Conservation (phyloP, 2,797 vertebrate species). For the Semaprochilodus insignis region DNA sequence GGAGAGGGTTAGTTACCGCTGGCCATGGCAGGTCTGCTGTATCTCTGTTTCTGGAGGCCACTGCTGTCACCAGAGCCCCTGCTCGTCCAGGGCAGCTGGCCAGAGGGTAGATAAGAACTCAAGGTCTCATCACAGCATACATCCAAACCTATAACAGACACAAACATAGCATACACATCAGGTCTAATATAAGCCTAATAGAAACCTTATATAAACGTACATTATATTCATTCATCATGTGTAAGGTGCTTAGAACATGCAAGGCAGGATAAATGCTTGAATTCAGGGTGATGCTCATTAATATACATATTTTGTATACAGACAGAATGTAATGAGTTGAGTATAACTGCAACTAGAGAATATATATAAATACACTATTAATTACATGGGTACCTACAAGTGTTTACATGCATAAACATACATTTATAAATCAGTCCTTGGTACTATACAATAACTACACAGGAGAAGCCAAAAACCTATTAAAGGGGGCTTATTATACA, state of each 20-base stretch:
- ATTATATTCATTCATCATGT: not conserved
- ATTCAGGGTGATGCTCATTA: not conserved
- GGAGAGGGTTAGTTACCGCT: conserved; percentile 78
- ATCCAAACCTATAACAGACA: conserved; percentile 72
- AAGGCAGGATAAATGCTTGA: not conserved
- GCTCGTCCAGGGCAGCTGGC: conserved; percentile 72
- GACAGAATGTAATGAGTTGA: too few relatives aligned
- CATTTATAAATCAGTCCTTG: too few relatives aligned
- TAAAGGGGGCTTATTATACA: too few relatives aligned
- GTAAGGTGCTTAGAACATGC: not conserved
- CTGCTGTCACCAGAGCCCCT: conserved; percentile 76
- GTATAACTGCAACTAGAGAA: too few relatives aligned
- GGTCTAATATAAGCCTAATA: not conserved
- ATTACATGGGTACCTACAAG: too few relatives aligned
- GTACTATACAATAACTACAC: too few relatives aligned
- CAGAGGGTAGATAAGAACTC: conserved; percentile 57
- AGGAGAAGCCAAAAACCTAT: too few relatives aligned
- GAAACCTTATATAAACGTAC: not conserved
- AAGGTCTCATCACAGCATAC: conserved; percentile 54
- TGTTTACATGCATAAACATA: too few relatives aligned
- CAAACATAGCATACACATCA: conserved; percentile 10
- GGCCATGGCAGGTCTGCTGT: conserved; percentile 83
- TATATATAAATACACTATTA: too few relatives aligned
- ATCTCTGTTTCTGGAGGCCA: conserved; percentile 66
- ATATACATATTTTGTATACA: too few relatives aligned